Conservation (phyloP, 2,888 invertebrate species). For the Pyrocoelia pectoralis region DNA sequence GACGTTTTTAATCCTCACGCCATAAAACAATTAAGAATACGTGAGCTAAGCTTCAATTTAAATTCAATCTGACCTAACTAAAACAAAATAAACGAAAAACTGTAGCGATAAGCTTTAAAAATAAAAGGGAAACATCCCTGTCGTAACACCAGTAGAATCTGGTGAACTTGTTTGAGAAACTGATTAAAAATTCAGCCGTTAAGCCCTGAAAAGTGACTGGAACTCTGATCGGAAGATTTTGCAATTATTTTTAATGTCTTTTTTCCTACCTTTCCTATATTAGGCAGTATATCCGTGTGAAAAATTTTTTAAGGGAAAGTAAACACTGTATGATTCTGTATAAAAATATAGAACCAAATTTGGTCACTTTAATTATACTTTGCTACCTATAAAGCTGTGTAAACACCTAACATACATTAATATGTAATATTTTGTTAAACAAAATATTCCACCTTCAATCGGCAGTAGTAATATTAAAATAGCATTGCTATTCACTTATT, state of each 20-base stretch:
- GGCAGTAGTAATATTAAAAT: too few species aligned
- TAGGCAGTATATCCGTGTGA: background rate
- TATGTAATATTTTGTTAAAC: too few species aligned
- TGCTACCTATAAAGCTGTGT: too few species aligned
- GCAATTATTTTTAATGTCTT: conserved; percentile 57
- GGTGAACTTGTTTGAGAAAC: conserved; percentile 58
- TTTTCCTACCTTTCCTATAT: conserved; percentile 40
- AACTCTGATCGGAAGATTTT: conserved; percentile 58
- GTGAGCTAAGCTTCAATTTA: conserved; percentile 33
- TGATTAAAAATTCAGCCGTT: conserved; percentile 61
- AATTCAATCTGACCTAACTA: conserved; percentile 35
- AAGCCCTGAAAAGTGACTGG: conserved; percentile 58
- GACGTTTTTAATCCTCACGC: conserved; percentile 25
- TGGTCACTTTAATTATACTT: too few species aligned
- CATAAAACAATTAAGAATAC: conserved; percentile 35
- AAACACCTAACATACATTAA: too few species aligned
- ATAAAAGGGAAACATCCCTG: conserved; percentile 47
- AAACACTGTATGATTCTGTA: background rate
- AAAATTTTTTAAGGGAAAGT: background rate
- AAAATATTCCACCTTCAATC: too few species aligned
- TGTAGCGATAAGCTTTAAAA: conserved; percentile 52
- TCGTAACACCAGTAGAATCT: conserved; percentile 39
- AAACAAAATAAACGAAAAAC: conserved; percentile 51
- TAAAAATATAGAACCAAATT: too few species aligned
- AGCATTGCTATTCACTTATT: too few species aligned